Base-by-base conservation (phyloP, 2,797 vertebrate genomes). In the Loris lydekkerianus region DNA sequence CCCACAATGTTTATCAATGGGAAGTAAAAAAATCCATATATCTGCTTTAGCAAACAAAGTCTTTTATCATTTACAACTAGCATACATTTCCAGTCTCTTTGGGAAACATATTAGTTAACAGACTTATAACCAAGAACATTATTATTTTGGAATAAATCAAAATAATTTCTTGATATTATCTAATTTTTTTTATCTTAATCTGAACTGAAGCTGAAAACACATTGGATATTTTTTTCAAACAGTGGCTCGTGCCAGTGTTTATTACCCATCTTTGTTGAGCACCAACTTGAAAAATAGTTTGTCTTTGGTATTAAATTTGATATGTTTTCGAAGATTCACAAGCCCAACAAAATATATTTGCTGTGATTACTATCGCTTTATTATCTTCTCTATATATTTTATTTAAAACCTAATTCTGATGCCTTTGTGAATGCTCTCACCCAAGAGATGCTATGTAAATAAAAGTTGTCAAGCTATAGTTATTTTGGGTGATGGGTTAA, bases 371-470 rank as follows among this genome's bases (percentile, higher is more conserved):
- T 80, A 43, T 37, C 63, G 5, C 14, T 80, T 2, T 49, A 58
- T 86, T 60, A 61, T 58, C 11, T 88, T 70, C 65, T 88, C 11
- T 60, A 17, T 73, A 5, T 75, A 77, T 34, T 23, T 2, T 89
- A n/a, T 82, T 92, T 95, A 65, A 69, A 49, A 84, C 40, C 3
- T 63, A 92, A 85, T 91, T 92, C 15, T 93, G 17, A 89, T 95
- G n/a, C 80, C 20, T 61, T 90, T 93, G 9, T 85, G n/a, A 89
- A 73, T 73, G 17, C 15, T 76, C 14, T 76, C 14, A 87, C 27
- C 10, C 13, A 86, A 81, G 40, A 93, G 25, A 86, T 84, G 4
- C 10, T 77, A 0, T 65, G 3, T 82, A 93, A 93, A 96, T 80
- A 90, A 90, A 93, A 70, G 27, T 10, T 84, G 20, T 95, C 63